Evolutionary conservation across 2,113 vertebrate genomes (phyloP), one percentile per base, ranked within the genome.

Genomic region (Suricata suricatta): DNA sequence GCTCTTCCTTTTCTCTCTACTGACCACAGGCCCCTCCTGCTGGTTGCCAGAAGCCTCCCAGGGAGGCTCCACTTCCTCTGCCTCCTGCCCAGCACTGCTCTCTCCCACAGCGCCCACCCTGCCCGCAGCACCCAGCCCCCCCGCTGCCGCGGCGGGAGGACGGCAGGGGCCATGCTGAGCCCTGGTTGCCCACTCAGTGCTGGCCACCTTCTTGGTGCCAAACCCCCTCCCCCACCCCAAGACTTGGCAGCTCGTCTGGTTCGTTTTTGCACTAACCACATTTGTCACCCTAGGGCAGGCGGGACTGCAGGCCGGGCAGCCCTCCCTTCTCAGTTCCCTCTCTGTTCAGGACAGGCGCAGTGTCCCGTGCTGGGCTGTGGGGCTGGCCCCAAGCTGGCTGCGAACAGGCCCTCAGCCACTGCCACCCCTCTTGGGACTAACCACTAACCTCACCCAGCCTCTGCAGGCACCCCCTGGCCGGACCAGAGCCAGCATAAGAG

Each of bases 181-280:
- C 96, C 60, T 68, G 86, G 97, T 52, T 4, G 2, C 52, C 9
- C 54, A 1, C 76, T 86, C 86, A 81, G 97, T 97, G 97, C 98
- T 92, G 98, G 98, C 97, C 27, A 86, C 97, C 81, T 57, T 94
- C 96, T 98, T 96, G 98, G 98, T 99, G 98, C 98, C 99, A 99
- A 99, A 98, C 95, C 97, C 97, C 33, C 96, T 95, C 95, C 54
- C 79, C 44, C 35, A 1, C 64, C 95, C 93, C 86, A 21, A 98
- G 79, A 97, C 80, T 94, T 52, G 14, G 44, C 95, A 98, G 95
- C 90, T 64, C 77, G 0, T n/a, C 44, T 10, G 64, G 72, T 84
- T 89, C 31, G 15, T 81, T 63, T 97, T 98, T 98, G 97, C 98
- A 99, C 98, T 98, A 86, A 98, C 96, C 88, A 95, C 12, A 17